phyloP scores from a whole-genome alignment of 2,888 invertebrate species.

The Furcula furcula region DNA sequence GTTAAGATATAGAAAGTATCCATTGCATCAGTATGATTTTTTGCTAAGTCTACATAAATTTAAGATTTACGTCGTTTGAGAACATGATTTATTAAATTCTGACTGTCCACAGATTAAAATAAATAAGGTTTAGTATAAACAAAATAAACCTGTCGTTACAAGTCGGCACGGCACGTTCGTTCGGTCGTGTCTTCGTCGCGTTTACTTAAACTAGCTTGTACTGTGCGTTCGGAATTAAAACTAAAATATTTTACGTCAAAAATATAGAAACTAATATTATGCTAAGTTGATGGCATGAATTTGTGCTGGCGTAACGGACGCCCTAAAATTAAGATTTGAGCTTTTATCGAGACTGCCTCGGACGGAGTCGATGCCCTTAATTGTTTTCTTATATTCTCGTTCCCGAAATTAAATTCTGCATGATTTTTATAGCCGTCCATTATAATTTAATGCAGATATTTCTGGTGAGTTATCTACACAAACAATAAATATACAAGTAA shows the following conservation, averaged over 20 bases:
- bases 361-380: conserved; percentile 1
- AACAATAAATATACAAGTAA: no score
- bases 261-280: conserved; percentile 37
- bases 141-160: background rate
- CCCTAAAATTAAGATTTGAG: conserved; percentile 13
- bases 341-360: conserved; percentile 10
- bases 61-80: no score
- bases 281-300: conserved; percentile 46
- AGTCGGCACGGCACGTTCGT: conserved; percentile 43
- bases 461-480: no score
- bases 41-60: no score
- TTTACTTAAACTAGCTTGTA: conserved; percentile 71
- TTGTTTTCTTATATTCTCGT: no score
- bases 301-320: conserved; percentile 36
- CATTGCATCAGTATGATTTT: no score
- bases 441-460: no score
- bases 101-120: no score
- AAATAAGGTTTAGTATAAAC: background rate
- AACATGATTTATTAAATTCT: no score
- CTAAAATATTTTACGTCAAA: conserved; percentile 31
- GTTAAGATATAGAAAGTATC: no score
- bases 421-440: no score
- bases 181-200: conserved; percentile 56
- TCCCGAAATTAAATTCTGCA: no score
- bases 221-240: conserved; percentile 51